Conservation (phyloP, 2,888 invertebrate species). For the Megamerina dolium region DNA sequence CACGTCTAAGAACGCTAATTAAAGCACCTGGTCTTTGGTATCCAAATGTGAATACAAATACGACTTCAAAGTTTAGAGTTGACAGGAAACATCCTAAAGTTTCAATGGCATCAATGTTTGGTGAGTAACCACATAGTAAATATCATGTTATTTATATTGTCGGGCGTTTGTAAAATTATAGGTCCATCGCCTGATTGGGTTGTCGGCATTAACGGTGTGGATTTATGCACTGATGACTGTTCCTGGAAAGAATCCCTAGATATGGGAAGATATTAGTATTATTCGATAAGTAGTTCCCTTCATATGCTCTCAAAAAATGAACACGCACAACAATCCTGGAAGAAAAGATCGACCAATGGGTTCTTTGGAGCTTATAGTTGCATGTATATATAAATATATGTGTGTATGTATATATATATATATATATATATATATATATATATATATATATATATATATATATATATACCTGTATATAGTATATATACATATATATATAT, state of each 20-base stretch:
- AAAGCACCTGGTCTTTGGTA: conserved; percentile 88
- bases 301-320: no score
- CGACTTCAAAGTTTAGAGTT: conserved; percentile 73
- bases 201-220: conserved; percentile 81
- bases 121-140: conserved; percentile 44
- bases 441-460: no score
- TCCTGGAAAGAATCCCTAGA: conserved; percentile 81
- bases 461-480: no score
- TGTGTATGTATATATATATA: no score
- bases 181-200: conserved; percentile 99
- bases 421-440: no score
- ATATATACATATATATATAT: no score
- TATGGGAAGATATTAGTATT: no score
- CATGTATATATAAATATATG: no score
- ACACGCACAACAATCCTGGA: no score
- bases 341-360: no score
- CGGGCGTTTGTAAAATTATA: conserved; percentile 30
- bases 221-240: conserved; percentile 84
- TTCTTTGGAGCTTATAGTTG: no score
- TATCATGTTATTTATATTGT: background rate
- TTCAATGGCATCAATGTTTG: conserved; percentile 83
- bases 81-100: conserved; percentile 80
- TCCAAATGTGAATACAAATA: conserved; percentile 79
- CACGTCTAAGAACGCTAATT: conserved; percentile 72
- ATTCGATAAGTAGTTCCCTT: no score